These are phyloP conservation scores for Pipistrellus nathusii DNA, from an alignment of 2,797 vertebrate species.

Conservation along the genomic window DNA sequence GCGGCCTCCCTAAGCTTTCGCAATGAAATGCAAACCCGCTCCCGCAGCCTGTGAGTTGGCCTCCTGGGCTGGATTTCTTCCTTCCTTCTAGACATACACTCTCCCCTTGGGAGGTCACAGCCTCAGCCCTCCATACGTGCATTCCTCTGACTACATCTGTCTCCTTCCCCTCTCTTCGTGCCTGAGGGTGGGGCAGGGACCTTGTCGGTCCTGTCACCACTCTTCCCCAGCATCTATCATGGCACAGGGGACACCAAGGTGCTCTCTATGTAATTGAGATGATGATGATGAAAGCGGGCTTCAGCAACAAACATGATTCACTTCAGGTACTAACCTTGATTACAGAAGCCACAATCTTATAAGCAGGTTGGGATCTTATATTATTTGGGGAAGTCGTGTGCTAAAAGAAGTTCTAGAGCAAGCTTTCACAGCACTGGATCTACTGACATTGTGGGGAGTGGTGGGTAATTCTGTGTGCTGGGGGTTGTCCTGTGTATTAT, in stretches of 20 bases:
- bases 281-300: neutral
- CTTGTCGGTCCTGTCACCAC: neutral
- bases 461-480: neutral
- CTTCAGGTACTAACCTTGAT: neutral
- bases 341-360: neutral
- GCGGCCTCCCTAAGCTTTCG: neutral
- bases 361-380: neutral
- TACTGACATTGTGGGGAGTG: neutral
- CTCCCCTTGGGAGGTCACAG: neutral
- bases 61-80: neutral
- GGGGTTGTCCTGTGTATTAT: neutral
- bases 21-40: rapidly evolving
- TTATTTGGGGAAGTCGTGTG: neutral
- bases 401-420: neutral
- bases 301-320: neutral
- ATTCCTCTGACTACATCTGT: neutral
- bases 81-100: neutral
- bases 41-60: rapidly evolving
- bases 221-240: neutral
- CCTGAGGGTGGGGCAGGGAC: neutral
- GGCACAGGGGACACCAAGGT: rapidly evolving
- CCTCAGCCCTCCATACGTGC: neutral
- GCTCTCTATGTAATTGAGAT: neutral
- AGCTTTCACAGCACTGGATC: neutral
- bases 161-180: neutral